Evolutionary conservation across 2,888 invertebrate genomes (phyloP).

Genomic region (Lymantria monacha): DNA sequence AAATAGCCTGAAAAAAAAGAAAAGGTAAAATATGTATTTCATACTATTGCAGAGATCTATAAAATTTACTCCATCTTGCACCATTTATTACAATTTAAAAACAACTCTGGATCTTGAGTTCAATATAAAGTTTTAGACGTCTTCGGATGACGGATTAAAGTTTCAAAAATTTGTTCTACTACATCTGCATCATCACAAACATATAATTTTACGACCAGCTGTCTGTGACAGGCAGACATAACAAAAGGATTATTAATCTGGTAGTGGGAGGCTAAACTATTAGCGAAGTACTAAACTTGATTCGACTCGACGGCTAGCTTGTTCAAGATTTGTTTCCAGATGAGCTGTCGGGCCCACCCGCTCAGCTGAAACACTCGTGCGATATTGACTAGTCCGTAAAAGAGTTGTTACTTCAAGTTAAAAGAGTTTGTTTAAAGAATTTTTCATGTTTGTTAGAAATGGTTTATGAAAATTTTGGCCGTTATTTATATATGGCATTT

Average conservation of each 20-base stretch:
- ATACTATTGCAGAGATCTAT: no score
- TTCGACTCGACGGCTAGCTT: constrained; percentile 36
- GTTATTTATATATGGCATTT: neutral
- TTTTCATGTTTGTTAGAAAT: constrained; percentile 10
- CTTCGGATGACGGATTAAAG: no score
- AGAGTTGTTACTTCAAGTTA: constrained; percentile 35
- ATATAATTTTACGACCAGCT: no score
- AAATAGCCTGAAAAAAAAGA: no score
- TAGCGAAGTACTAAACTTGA: constrained; percentile 37
- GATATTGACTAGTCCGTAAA: constrained; percentile 33
- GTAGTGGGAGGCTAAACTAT: constrained; percentile 24
- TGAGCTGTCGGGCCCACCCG: constrained; percentile 51
- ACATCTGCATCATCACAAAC: no score
- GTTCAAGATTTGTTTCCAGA: constrained; percentile 59
- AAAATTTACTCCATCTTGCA: no score
- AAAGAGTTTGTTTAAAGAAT: constrained; percentile 29
- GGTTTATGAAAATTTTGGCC: constrained; percentile 3
- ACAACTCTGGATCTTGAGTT: no score
- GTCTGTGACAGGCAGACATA: neutral
- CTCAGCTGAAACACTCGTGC: constrained; percentile 33
- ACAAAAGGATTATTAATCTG: constrained; percentile 12
- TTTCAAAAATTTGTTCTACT: no score
- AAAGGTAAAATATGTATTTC: no score
- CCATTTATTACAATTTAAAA: no score
- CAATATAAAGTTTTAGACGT: no score